phyloP scores from a whole-genome alignment of 2,888 invertebrate genomes.

The Terebella lapidaria region DNA sequence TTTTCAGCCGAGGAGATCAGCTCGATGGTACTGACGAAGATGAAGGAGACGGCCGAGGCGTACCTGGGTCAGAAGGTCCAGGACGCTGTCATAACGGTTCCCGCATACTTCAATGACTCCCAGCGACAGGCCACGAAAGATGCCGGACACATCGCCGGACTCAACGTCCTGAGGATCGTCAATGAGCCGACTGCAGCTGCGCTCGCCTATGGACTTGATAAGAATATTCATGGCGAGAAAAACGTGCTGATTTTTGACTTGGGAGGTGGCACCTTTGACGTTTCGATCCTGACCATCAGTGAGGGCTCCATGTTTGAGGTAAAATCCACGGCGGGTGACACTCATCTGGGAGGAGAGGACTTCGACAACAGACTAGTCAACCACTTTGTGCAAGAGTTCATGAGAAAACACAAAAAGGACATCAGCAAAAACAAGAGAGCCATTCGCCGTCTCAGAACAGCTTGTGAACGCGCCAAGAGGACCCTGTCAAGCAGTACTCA shows the following conservation, averaged over 20 bases:
- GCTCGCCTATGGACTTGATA: conserved; percentile 58
- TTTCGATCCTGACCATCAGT: conserved; percentile 89
- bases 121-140: too few species aligned
- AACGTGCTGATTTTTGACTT: too few species aligned
- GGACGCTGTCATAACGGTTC: too few species aligned
- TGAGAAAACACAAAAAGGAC: conserved; percentile 54
- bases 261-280: conserved; percentile 96
- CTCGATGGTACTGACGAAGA: too few species aligned
- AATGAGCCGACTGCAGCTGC: conserved; percentile 70
- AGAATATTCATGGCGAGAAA: conserved; percentile 56
- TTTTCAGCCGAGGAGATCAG: too few species aligned
- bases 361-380: too few species aligned
- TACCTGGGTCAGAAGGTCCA: too few species aligned
- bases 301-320: conserved; percentile 85
- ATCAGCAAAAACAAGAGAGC: conserved; percentile 74
- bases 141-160: too few species aligned
- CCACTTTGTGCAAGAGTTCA: conserved; percentile 50
- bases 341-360: too few species aligned
- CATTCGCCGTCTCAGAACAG: conserved; percentile 80
- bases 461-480: too few species aligned
- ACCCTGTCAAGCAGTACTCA: conserved; percentile 59
- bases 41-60: too few species aligned
- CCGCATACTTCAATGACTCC: too few species aligned
- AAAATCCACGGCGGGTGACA: conserved; percentile 91
- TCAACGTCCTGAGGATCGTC: conserved; percentile 72